These are phyloP conservation scores for Sphaeramia orbicularis DNA, from an alignment of 2,797 vertebrate species.

Conservation along the genomic window DNA sequence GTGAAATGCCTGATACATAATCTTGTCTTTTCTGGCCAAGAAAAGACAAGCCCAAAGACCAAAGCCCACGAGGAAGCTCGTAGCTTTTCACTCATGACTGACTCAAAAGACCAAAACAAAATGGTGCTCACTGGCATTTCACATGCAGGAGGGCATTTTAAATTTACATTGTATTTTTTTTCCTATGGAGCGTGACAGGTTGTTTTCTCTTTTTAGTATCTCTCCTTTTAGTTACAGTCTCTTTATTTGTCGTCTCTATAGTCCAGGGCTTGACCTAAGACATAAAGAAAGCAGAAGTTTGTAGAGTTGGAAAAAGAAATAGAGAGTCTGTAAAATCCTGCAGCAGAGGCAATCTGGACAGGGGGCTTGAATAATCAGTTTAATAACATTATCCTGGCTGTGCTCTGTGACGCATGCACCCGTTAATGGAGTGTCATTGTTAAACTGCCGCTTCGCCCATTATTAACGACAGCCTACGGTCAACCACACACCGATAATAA, in stretches of 20 bases:
- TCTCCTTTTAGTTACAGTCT: constrained; percentile 31
- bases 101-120: constrained; percentile 71
- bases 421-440: constrained; percentile 86
- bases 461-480: constrained; percentile 84
- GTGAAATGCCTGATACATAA: constrained; percentile 59
- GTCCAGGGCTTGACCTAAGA: constrained; percentile 17
- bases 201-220: constrained; percentile 1
- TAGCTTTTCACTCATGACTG: constrained; percentile 69
- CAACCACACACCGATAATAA: constrained; percentile 83
- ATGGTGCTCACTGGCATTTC: constrained; percentile 69
- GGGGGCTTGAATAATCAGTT: constrained; percentile 82
- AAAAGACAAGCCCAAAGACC: constrained; percentile 33
- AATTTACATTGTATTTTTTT: constrained; percentile 44
- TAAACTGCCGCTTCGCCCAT: constrained; percentile 79
- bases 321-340: constrained; percentile 66
- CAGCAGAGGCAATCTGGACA: constrained; percentile 40
- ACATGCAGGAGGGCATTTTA: constrained; percentile 53
- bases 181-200: constrained; percentile 23
- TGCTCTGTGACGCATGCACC: constrained; percentile 75
- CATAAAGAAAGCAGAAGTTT: constrained; percentile 51
- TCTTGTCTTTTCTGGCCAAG: constrained; percentile 54
- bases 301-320: constrained; percentile 51
- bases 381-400: constrained; percentile 84
- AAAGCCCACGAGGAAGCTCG: constrained; percentile 37
- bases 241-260: constrained; percentile 20